Evolutionary conservation across 2,797 vertebrate species (phyloP).

Genomic region (Erethizon dorsatum): DNA sequence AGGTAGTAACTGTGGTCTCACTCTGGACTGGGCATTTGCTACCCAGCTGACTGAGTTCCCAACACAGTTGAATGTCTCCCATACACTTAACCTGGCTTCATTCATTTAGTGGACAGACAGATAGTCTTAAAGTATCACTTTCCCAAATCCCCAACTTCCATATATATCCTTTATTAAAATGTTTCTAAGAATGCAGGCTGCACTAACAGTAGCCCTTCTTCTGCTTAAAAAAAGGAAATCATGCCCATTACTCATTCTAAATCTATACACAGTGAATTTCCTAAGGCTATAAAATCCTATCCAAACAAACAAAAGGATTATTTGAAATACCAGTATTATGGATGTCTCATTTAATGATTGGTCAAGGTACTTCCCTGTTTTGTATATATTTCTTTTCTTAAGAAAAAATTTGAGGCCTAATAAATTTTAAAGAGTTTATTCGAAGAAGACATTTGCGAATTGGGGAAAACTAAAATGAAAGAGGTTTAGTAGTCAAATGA

Average conservation of each 20-base stretch:
- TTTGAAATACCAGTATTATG: constrained; percentile 23
- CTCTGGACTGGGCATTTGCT: neutral
- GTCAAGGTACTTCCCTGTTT: neutral
- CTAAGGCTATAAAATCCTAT: neutral
- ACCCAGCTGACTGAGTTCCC: neutral
- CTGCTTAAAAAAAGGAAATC: neutral
- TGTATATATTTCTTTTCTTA: neutral
- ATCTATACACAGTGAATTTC: neutral
- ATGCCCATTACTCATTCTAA: neutral
- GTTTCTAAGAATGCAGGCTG: neutral
- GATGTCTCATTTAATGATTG: neutral
- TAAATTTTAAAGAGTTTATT: constrained; percentile 3
- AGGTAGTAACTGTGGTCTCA: neutral
- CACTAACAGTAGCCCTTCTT: neutral
- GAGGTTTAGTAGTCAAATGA: neutral
- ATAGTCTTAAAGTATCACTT: neutral
- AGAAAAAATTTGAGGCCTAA: neutral
- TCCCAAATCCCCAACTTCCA: neutral
- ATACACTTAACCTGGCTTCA: neutral
- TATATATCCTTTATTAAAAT: neutral
- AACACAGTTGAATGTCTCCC: neutral
- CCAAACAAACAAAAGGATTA: neutral
- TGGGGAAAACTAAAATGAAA: neutral
- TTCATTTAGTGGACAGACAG: neutral
- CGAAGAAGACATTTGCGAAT: neutral